These are phyloP conservation scores for Anhinga rufa DNA, from an alignment of 2,113 vertebrate genomes.

Conservation along the genomic window DNA sequence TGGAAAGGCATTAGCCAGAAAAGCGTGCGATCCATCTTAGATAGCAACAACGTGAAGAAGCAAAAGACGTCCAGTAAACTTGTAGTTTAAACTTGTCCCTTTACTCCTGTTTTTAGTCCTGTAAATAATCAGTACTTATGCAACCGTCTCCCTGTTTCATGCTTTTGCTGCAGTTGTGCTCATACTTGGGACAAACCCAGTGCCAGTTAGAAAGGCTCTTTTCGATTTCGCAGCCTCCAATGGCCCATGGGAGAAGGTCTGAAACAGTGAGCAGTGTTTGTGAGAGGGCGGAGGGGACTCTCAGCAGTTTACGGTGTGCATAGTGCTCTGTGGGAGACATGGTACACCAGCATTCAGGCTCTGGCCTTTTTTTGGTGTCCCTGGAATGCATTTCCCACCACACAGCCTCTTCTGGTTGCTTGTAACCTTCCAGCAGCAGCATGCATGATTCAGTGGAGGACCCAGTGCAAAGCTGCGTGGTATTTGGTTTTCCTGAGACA, in stretches of 20 bases:
- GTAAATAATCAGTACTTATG: not conserved
- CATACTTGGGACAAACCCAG: not conserved
- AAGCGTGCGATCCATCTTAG: not conserved
- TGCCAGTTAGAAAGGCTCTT: not conserved
- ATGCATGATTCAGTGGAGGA: not conserved
- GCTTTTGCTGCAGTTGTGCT: not conserved
- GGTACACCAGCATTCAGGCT: not conserved
- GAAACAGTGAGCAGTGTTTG: not conserved
- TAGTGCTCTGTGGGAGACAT: not conserved
- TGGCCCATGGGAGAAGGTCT: rapidly evolving
- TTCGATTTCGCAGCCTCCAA: not conserved
- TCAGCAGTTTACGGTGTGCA: not conserved
- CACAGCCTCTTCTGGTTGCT: not conserved
- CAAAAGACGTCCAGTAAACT: not conserved
- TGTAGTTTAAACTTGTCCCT: not conserved
- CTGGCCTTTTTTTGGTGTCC: not conserved
- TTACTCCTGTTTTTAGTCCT: not conserved
- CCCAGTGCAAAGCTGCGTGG: not conserved
- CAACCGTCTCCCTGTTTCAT: not conserved
- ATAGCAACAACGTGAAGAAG: not conserved
- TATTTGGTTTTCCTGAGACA: not conserved
- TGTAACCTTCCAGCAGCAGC: not conserved
- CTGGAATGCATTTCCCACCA: conserved; percentile 12
- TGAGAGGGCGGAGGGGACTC: not conserved
- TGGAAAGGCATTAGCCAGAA: not conserved